Evolutionary conservation across 2,797 vertebrate genomes (phyloP), one percentile per base, ranked within the genome.

Genomic region (Oreochromis grahami): DNA sequence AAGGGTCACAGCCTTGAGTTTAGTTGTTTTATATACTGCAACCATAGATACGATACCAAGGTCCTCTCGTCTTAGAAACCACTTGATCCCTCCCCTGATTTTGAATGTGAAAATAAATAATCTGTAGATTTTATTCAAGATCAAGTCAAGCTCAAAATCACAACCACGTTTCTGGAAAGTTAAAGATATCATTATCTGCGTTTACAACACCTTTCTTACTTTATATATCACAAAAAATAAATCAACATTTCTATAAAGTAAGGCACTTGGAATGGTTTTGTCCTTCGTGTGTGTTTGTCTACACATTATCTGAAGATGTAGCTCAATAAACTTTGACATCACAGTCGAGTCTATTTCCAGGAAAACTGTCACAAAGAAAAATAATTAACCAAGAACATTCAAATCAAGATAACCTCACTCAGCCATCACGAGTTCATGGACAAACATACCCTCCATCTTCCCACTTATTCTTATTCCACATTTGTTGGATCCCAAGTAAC

Each of bases 401-500:
- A 41, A 65, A 38, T 41, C 7, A 51, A 48, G 45, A 17, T 17
- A 17, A 48, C 6, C 68, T 43, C 9, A 41, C 15, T 10, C 7
- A 12, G 8, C 45, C 2, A 21, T 38, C n/a, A 65, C 10, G 21
- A 6, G 11, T 34, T 38, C 7, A 21, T 48, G 14, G 24, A 36
- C 26, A 58, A 82, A 58, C 21, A 52, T 32, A 12, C 5, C 13
- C 32, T 52, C 7, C 8, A 4, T 21, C 36, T 50, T 81, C 3
- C 5, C 7, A 24, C 14, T 94, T 50, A 24, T 21, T 87, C 78
- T 94, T 50, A 21, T 21, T 87, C 81, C 48, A 94, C 83, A 17
- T 91, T 58, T 53, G 89, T 89, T 53, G 93, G 92, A 79, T 94
- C 90, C 93, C 93, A 93, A 92, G 26, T 89, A 84, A 83, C 84